A percentile compares a stretch with the other conserved stretches of the same genome.
These are phyloP conservation scores for Teleopsis dalmanni DNA, from an alignment of 1,140 invertebrate genomes.

Conservation along the genomic window DNA sequence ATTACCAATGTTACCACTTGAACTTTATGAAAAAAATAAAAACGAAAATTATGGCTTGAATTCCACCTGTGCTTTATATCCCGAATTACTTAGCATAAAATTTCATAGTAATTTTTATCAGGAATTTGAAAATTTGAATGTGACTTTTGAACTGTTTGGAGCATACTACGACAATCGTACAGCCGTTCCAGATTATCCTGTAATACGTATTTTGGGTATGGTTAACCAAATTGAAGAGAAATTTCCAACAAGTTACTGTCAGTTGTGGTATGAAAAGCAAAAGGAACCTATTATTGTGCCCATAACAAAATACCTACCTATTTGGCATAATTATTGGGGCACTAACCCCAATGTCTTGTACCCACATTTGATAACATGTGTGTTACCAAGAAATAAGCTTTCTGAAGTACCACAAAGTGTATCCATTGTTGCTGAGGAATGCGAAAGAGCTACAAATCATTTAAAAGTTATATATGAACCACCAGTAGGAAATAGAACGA, in stretches of 20 bases:
- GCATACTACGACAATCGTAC: slow-evolving; percentile 77
- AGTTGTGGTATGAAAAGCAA: slow-evolving; percentile 78
- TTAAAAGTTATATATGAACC: slow-evolving; percentile 61
- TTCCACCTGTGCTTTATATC: slow-evolving; percentile 58
- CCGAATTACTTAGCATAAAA: slow-evolving; percentile 72
- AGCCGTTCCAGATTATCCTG: slow-evolving; percentile 59
- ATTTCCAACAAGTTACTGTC: slow-evolving; percentile 64
- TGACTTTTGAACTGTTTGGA: slow-evolving; percentile 76
- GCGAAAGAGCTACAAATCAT: slow-evolving; percentile 74
- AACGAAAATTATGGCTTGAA: slow-evolving; percentile 44
- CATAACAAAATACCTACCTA: slow-evolving; percentile 72
- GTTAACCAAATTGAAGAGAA: no score
- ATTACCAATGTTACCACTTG: slow-evolving; percentile 65
- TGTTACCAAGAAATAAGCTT: slow-evolving; percentile 60
- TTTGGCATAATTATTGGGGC: slow-evolving; percentile 84
- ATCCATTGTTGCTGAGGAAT: slow-evolving; percentile 69
- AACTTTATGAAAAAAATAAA: slow-evolving; percentile 61
- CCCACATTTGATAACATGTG: slow-evolving; percentile 78
- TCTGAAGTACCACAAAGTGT: slow-evolving; percentile 66
- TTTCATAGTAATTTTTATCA: slow-evolving; percentile 88
- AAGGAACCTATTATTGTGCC: slow-evolving; percentile 64
- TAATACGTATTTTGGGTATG: slow-evolving; percentile 77
- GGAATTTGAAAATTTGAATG: slow-evolving; percentile 62
- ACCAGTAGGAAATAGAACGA: slow-evolving; percentile 42
- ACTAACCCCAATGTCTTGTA: slow-evolving; percentile 75